Evolutionary conservation across 2,797 vertebrate genomes (phyloP), one percentile per base, ranked within the genome.

Genomic region (Cuculus canorus): DNA sequence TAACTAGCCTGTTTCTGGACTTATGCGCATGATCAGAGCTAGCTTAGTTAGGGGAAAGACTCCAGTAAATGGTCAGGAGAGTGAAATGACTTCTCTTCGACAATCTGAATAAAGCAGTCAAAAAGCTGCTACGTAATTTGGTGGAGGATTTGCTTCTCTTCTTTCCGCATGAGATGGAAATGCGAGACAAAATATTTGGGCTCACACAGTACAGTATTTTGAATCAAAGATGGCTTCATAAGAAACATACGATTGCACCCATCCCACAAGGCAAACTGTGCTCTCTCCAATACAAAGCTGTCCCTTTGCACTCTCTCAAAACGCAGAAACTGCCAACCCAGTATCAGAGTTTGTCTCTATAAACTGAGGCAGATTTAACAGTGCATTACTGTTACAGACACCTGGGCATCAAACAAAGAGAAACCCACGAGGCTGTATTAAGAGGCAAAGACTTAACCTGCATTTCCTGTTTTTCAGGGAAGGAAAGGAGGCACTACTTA

Each of bases 391-490:
- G 73, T 15, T 52, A 68, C 68, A n/a, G 73, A 72, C 82, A 72
- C 19, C 2, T 1, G 22, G 79, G 69, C 76, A 93, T 61, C 69
- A 78, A 28, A n/a, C 66, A 35, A 17, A 47, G 60, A 60, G 57
- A 75, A 77, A 59, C 10, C 22, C 77, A 59, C 0, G 5, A 54
- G 72, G 52, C 52, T 35, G 14, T 5, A 32, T 11, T 4, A 61
- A 41, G 60, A 94, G 85, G 63, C 35, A n/a, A 65, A 94, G 81
- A 25, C 94, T 86, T 11, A 96, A 96, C 96, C 93, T 89, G 95
- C 90, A 95, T 95, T 95, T 96, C 95, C 84, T 92, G 95, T 93
- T 96, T 80, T 82, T 82, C 96, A 2, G 3, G 94, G 84, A 86
- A 87, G 91, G 92, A 94, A 90, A 65, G 19, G 68, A 81, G 61